phyloP scores from a whole-genome alignment of 1,140 invertebrate genomes.

The Drosophila arizonae region DNA sequence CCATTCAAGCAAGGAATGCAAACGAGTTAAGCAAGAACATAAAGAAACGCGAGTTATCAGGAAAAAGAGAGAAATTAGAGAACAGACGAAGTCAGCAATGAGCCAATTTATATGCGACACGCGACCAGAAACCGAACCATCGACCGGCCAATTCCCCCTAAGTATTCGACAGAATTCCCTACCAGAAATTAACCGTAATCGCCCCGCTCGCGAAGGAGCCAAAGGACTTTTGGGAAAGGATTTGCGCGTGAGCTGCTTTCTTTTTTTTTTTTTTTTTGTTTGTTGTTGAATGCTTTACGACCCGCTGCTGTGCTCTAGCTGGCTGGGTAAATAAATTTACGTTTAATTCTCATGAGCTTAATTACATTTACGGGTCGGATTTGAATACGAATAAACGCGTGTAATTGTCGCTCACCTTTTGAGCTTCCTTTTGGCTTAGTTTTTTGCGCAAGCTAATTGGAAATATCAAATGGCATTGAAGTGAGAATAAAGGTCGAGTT shows the following conservation, averaged over 20 bases:
- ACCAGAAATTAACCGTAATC: slow-evolving; percentile 51
- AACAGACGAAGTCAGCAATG: slow-evolving; percentile 53
- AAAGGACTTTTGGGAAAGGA: slow-evolving; percentile 49
- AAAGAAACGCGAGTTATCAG: slow-evolving; percentile 47
- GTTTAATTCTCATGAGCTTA: slow-evolving; percentile 76
- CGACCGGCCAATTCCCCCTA: slow-evolving; percentile 22
- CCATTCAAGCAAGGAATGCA: slow-evolving; percentile 11
- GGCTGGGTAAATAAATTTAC: slow-evolving; percentile 63
- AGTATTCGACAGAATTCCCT: slow-evolving; percentile 17
- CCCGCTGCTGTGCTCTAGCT: background rate
- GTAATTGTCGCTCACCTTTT: slow-evolving; percentile 50
- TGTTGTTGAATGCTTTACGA: slow-evolving; percentile 29
- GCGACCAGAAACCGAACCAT: slow-evolving; percentile 40
- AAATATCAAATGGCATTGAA: slow-evolving; percentile 52
- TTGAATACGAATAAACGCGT: slow-evolving; percentile 65
- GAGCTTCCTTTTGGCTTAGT: background rate
- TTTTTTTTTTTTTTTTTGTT: slow-evolving; percentile 7
- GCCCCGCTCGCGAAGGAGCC: too few species aligned
- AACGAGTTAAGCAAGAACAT: slow-evolving; percentile 7
- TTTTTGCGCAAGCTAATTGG: slow-evolving; percentile 62
- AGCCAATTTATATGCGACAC: slow-evolving; percentile 77
- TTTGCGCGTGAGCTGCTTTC: slow-evolving; percentile 36
- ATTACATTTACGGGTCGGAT: slow-evolving; percentile 76
- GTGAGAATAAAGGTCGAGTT: slow-evolving; percentile 39
- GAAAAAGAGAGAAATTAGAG: slow-evolving; percentile 40